These are phyloP conservation scores for Ciconia stormi DNA, from an alignment of 2,113 vertebrate species.

Conservation along the genomic window DNA sequence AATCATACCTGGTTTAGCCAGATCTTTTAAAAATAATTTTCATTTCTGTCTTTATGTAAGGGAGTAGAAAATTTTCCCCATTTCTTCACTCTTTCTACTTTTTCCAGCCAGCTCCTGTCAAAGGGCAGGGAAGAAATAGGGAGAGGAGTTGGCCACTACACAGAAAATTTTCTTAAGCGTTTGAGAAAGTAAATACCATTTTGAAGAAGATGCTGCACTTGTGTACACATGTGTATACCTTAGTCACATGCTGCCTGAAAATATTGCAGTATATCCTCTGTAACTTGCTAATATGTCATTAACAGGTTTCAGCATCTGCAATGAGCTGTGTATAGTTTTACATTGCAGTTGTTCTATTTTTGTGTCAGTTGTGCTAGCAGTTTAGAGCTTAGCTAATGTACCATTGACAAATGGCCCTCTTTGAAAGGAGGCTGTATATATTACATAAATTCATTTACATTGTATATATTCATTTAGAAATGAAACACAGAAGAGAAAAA, in stretches of 20 bases:
- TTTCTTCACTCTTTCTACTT: neutral
- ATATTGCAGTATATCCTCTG: neutral
- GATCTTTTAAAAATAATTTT: neutral
- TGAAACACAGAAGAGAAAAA: slow-evolving; percentile 50
- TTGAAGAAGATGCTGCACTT: neutral
- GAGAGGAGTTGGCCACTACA: neutral
- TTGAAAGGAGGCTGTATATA: slow-evolving; percentile 39
- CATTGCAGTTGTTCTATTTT: slow-evolving; percentile 53
- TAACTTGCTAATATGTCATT: neutral
- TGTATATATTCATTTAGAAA: slow-evolving; percentile 56
- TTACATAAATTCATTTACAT: slow-evolving; percentile 58
- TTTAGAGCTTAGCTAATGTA: slow-evolving; percentile 35
- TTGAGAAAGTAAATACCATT: neutral
- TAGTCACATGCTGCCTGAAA: neutral
- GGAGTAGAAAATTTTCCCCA: neutral
- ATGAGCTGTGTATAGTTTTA: neutral
- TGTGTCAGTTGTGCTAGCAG: slow-evolving; percentile 33
- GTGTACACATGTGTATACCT: fast-evolving
- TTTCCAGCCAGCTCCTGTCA: neutral
- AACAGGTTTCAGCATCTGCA: neutral
- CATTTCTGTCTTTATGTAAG: neutral
- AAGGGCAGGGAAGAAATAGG: neutral
- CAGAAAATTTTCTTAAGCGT: neutral
- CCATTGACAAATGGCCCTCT: slow-evolving; percentile 43
- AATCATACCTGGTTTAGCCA: neutral